Evolutionary conservation across 2,113 vertebrate species (phyloP).

Genomic region (Paramisgurnus dabryanus): DNA sequence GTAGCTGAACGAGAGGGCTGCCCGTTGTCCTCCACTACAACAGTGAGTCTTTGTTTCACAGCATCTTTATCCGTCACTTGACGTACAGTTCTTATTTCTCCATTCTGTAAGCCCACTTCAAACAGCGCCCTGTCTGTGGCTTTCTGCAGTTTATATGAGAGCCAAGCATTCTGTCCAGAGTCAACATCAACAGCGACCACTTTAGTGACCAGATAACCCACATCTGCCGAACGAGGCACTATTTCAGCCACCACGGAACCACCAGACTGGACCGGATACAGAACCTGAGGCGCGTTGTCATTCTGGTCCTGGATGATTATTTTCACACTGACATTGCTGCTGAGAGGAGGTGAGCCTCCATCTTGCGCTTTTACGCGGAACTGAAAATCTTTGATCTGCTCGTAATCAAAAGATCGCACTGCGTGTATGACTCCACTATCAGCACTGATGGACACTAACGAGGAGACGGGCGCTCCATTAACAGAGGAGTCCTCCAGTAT

Average conservation of each 20-base stretch:
- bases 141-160: slow-evolving; percentile 64
- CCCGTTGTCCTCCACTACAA: slow-evolving; percentile 48
- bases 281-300: slow-evolving; percentile 64
- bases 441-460: slow-evolving; percentile 59
- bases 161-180: slow-evolving; percentile 68
- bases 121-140: slow-evolving; percentile 56
- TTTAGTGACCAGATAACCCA: slow-evolving; percentile 65
- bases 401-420: slow-evolving; percentile 60
- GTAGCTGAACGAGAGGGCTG: slow-evolving; percentile 44
- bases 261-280: slow-evolving; percentile 56
- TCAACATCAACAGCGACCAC: slow-evolving; percentile 70
- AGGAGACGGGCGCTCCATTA: slow-evolving; percentile 30
- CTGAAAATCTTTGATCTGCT: slow-evolving; percentile 51
- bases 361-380: slow-evolving; percentile 55
- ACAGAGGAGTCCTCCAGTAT: slow-evolving; percentile 49
- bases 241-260: slow-evolving; percentile 54
- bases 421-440: slow-evolving; percentile 54
- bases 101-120: slow-evolving; percentile 48
- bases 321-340: slow-evolving; percentile 56
- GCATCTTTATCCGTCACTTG: slow-evolving; percentile 13
- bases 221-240: slow-evolving; percentile 59
- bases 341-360: slow-evolving; percentile 54
- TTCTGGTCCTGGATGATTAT: slow-evolving; percentile 68
- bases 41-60: slow-evolving; percentile 49
- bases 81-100: slow-evolving; percentile 45